phyloP scores from a whole-genome alignment of 2,113 vertebrate genomes.

The Mixornis gularis region DNA sequence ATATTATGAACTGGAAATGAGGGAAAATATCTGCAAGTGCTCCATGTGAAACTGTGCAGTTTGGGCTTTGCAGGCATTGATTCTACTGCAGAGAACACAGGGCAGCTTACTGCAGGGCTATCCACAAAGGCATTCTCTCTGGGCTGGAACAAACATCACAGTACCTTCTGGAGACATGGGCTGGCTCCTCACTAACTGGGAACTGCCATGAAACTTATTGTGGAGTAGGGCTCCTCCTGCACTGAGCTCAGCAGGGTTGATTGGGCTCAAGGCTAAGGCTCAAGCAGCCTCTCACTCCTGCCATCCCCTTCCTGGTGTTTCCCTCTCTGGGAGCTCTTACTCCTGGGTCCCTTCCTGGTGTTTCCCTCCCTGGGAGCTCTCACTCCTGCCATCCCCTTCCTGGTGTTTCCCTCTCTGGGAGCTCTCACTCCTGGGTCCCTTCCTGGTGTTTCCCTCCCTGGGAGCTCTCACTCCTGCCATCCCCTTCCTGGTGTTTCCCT shows the following conservation, averaged over 20 bases:
- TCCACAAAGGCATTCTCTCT: accelerated
- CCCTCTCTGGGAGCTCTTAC: accelerated
- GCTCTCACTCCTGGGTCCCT: accelerated
- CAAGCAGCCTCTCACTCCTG: not conserved
- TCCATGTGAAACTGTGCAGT: not conserved
- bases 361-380: no score
- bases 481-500: not conserved
- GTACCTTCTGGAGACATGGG: accelerated
- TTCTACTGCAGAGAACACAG: not conserved
- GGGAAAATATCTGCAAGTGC: not conserved
- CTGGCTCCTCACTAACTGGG: not conserved
- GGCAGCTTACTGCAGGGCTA: not conserved
- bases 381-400: no score
- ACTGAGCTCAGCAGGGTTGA: not conserved
- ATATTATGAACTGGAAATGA: not conserved
- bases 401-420: not conserved
- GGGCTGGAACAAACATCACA: not conserved
- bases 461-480: no score
- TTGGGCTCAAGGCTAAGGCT: not conserved
- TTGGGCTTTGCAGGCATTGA: not conserved
- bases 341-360: no score
- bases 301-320: not conserved
- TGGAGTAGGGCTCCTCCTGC: not conserved
- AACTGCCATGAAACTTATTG: not conserved
- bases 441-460: no score